Percentiles rank a stretch among this genome's conserved stretches.
phyloP scores from a whole-genome alignment of 2,888 invertebrate genomes.

The Chaetogeoica ovagalla region DNA sequence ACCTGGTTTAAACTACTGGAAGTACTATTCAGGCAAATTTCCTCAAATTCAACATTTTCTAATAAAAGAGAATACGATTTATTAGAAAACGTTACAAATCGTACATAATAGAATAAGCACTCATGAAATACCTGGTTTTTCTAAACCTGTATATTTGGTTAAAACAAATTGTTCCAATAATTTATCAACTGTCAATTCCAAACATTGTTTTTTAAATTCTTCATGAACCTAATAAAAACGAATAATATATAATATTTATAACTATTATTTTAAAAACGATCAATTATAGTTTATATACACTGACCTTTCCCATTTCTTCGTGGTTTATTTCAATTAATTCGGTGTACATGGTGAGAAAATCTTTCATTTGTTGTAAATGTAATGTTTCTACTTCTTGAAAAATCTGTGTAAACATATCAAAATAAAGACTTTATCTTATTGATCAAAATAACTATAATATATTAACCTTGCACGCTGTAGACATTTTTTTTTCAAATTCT shows the following conservation, averaged over 20 bases:
- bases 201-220: slow-evolving; percentile 88
- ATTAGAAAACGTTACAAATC: slow-evolving; percentile 27
- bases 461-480: slow-evolving; percentile 79
- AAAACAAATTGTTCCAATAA: slow-evolving; percentile 88
- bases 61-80: slow-evolving; percentile 34
- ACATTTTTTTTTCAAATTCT: slow-evolving; percentile 96
- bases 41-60: slow-evolving; percentile 55
- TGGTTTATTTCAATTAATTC: slow-evolving; percentile 87
- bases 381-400: slow-evolving; percentile 94
- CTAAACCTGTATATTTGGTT: slow-evolving; percentile 89
- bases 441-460: neutral
- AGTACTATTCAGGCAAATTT: slow-evolving; percentile 40
- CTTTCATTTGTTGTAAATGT: slow-evolving; percentile 92
- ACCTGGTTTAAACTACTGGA: slow-evolving; percentile 38
- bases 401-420: slow-evolving; percentile 63
- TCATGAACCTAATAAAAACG: slow-evolving; percentile 71
- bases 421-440: neutral
- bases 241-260: neutral
- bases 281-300: slow-evolving; percentile 47
- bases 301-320: slow-evolving; percentile 81
- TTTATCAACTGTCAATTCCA: slow-evolving; percentile 89
- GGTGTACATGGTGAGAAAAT: slow-evolving; percentile 86
- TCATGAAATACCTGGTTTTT: slow-evolving; percentile 76
- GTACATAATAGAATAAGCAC: neutral
- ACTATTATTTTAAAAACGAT: neutral